phyloP scores from a whole-genome alignment of 2,113 vertebrate species.

The Gopherus evgoodei region DNA sequence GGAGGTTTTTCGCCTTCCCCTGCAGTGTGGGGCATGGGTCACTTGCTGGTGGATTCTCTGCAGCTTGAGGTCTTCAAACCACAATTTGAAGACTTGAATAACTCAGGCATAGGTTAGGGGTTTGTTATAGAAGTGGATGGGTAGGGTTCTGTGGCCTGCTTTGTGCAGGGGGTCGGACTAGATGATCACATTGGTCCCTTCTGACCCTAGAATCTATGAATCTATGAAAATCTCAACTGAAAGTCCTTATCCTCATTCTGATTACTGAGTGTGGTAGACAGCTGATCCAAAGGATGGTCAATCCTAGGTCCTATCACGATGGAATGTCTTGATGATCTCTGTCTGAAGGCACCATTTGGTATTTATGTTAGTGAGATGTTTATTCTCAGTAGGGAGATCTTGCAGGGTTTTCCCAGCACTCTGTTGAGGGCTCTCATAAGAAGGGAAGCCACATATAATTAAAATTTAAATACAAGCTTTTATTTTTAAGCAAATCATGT shows the following conservation, averaged over 20 bases:
- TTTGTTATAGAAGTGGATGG: no score
- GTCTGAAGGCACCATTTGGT: neutral
- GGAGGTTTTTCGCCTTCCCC: no score
- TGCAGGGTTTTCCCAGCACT: neutral
- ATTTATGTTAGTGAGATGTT: neutral
- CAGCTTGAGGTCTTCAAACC: no score
- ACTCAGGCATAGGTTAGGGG: no score
- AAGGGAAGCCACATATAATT: conserved; percentile 40
- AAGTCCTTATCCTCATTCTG: neutral
- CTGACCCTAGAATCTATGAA: no score
- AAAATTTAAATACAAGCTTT: conserved; percentile 45
- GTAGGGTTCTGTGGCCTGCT: no score
- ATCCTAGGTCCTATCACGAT: neutral
- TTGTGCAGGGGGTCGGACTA: no score
- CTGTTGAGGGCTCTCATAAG: conserved; percentile 30
- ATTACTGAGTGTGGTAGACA: neutral
- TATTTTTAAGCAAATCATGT: conserved; percentile 66
- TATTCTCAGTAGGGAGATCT: conserved; percentile 23
- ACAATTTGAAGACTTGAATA: no score
- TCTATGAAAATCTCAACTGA: neutral
- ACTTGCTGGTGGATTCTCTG: no score
- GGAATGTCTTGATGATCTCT: neutral
- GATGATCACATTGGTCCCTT: no score
- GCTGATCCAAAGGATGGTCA: neutral
- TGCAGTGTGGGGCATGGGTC: no score